phyloP scores from a whole-genome alignment of 2,113 vertebrate species.

The Ptyas mucosa region DNA sequence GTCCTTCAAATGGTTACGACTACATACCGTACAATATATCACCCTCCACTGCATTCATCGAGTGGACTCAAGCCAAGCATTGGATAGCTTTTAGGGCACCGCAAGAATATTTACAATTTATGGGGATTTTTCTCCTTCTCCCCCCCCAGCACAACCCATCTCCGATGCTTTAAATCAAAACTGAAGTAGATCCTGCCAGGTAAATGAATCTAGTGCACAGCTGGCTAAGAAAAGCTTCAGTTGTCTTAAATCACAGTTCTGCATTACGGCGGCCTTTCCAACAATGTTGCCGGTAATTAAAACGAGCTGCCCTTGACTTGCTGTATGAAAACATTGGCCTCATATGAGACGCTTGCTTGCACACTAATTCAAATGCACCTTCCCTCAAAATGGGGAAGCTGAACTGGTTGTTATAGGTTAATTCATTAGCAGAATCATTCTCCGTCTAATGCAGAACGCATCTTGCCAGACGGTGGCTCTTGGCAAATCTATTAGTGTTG shows the following conservation, averaged over 20 bases:
- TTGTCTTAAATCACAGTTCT: neutral
- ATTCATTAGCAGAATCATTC: constrained; percentile 1
- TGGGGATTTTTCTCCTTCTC: fast-evolving
- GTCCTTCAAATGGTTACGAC: neutral
- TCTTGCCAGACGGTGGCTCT: neutral
- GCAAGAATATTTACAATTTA: neutral
- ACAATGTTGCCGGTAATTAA: neutral
- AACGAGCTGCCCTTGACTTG: neutral
- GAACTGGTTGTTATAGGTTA: neutral
- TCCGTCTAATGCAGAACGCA: no score
- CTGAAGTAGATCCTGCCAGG: neutral
- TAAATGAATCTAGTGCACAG: neutral
- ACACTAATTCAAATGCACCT: neutral
- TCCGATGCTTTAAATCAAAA: neutral
- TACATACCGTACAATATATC: neutral
- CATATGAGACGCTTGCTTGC: neutral
- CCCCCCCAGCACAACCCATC: neutral
- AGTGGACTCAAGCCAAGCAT: neutral
- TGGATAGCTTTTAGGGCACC: no score
- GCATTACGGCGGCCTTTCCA: neutral
- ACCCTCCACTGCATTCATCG: neutral
- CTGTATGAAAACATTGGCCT: neutral
- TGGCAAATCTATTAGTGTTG: neutral
- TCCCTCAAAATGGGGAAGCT: neutral
- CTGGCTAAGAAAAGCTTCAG: neutral